These are phyloP conservation scores for Oncorhynchus masou DNA, from an alignment of 2,113 vertebrate genomes.

Conservation along the genomic window DNA sequence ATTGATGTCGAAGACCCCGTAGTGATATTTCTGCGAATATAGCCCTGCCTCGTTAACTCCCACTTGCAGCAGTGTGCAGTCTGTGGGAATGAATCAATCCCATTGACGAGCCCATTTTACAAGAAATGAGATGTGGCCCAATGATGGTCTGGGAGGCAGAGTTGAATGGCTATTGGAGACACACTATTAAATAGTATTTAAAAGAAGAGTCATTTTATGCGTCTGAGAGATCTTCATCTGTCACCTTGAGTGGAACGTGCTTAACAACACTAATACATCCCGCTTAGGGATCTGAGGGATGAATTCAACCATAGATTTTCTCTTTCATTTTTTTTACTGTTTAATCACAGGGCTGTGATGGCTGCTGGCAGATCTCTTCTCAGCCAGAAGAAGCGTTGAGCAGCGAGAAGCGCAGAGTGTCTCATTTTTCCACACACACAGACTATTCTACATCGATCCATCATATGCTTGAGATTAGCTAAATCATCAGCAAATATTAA, in stretches of 20 bases:
- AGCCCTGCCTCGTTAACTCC: conserved; percentile 15
- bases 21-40: conserved; percentile 18
- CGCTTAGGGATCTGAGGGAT: conserved; percentile 42
- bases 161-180: conserved; percentile 57
- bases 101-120: conserved; percentile 51
- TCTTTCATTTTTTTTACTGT: conserved; percentile 10
- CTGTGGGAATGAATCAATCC: conserved; percentile 45
- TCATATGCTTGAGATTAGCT: conserved; percentile 42
- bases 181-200: conserved; percentile 50
- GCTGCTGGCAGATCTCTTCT: conserved; percentile 16
- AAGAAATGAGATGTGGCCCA: conserved; percentile 52
- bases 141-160: conserved; percentile 52
- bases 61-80: background rate
- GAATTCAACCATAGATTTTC: conserved; percentile 59
- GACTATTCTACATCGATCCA: conserved; percentile 42
- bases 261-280: conserved; percentile 57
- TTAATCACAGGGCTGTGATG: conserved; percentile 35
- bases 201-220: conserved; percentile 56
- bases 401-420: conserved; percentile 13
- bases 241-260: conserved; percentile 51
- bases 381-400: conserved; percentile 15
- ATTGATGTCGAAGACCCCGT: conserved; percentile 27
- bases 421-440: conserved; percentile 38
- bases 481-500: conserved; percentile 49
- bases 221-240: conserved; percentile 47